Evolutionary conservation across 2,797 vertebrate genomes (phyloP).

Genomic region (Epinephelus malabaricus): DNA sequence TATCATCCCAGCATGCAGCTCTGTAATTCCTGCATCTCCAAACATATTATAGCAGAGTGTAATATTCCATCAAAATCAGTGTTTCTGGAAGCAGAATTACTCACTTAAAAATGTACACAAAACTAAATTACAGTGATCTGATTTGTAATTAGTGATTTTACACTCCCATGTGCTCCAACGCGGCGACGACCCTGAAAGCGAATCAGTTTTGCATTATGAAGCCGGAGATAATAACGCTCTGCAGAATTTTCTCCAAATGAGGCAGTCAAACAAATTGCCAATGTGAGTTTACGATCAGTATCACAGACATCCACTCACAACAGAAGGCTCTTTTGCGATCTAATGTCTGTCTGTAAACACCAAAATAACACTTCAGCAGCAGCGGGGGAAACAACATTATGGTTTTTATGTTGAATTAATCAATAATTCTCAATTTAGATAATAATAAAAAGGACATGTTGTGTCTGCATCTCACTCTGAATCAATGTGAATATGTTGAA

Average conservation of each 20-base stretch:
- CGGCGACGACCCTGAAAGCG: conserved; percentile 26
- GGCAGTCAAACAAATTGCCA: conserved; percentile 44
- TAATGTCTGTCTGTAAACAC: conserved; percentile 32
- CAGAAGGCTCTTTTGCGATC: conserved; percentile 12
- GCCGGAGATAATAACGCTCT: conserved; percentile 34
- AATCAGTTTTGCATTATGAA: conserved; percentile 41
- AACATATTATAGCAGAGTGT: background rate
- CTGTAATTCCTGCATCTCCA: conserved; percentile 6
- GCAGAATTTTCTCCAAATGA: conserved; percentile 39
- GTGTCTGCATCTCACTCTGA: conserved; percentile 1
- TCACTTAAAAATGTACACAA: conserved; percentile 4
- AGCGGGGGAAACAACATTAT: background rate
- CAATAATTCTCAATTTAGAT: background rate
- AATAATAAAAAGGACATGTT: background rate
- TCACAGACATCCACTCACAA: conserved; percentile 48
- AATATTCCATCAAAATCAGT: conserved; percentile 9
- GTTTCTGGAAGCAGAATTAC: conserved; percentile 6
- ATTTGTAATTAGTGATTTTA: conserved; percentile 45
- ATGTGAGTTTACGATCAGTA: conserved; percentile 43
- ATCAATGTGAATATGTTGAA: background rate
- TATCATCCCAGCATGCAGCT: background rate
- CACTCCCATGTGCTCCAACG: conserved; percentile 1
- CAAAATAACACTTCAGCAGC: conserved; percentile 32
- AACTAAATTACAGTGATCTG: conserved; percentile 25
- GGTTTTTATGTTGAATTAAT: background rate